Base-by-base conservation (phyloP, 2,113 vertebrate species). In the Naja naja region DNA sequence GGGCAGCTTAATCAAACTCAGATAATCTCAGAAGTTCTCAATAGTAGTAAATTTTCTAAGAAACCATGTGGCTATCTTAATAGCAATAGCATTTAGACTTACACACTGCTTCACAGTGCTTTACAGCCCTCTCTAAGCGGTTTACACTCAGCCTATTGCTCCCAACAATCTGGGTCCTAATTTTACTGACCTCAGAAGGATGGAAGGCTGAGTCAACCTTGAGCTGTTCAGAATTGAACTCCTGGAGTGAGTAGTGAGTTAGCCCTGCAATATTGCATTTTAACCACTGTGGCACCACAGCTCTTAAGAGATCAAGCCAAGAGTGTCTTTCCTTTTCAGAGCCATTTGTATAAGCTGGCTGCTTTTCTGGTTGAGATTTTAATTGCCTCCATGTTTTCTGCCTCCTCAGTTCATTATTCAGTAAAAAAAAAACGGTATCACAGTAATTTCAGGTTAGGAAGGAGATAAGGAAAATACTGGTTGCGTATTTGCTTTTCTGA, bases 261-360 rank as follows among this genome's bases (percentile, higher is more conserved):
- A 25, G 56, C 23, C 9, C 25, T 60, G 25, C 8, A 60, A 3
- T 27, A 10, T 27, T 60, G 25, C 58, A 27, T 27, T 60, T 60
- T 60, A 27, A 60, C 58, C 25, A 27, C 25, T 60, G 25, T 3
- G 9, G 0, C 58, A 60, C 58, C 58, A 10, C 25, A 60, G 56
- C 23, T 58, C 56, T 58, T 90, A 87, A 93, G 56, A 90, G 89
- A 90, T 90, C 81, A 87, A 20, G 12, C 92, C 52, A 30, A 12
- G 30, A 86, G n/a, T 4, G 27, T 45, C 64, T 14, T 81, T 74
- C 54, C 88, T 88, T 55, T 89, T 87, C 69, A 55, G 86, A 87
- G 58, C 52, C 90, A 89, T 23, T 89, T 91, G 86, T 54, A 0
- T 43, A 87, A 92, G 87, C 9, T 27, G 9, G 54, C 55, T 69